Conservation (phyloP, 2,797 vertebrate species). For the Crenuchus spilurus region DNA sequence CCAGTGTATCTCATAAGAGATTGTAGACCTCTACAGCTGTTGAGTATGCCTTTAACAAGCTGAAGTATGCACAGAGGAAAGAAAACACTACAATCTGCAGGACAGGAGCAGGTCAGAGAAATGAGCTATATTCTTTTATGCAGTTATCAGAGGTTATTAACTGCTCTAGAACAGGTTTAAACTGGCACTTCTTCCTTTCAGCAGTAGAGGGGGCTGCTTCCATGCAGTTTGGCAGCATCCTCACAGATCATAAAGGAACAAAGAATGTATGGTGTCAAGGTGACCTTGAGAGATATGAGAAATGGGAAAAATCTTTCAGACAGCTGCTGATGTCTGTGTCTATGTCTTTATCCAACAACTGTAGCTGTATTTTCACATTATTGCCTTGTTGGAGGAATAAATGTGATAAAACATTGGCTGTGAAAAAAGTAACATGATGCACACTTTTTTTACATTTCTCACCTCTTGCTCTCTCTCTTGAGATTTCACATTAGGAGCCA, state of each 20-base stretch:
- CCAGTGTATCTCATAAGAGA: no score
- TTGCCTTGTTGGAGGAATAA: neutral
- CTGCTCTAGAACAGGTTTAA: neutral
- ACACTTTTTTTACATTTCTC: neutral
- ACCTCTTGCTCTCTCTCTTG: neutral
- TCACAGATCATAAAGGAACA: neutral
- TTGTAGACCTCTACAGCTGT: no score
- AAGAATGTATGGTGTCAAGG: neutral
- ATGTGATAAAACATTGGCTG: no score
- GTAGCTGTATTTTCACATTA: neutral
- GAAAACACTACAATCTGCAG: no score
- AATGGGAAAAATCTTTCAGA: neutral
- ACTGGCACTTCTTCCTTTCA: neutral
- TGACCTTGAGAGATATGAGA: neutral
- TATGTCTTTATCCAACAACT: no score
- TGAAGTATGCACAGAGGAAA: no score
- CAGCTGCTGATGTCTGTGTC: neutral
- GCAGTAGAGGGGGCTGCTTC: slow-evolving; percentile 33
- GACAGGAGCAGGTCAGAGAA: no score
- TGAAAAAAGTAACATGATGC: neutral
- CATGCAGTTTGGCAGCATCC: neutral
- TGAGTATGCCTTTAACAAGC: no score
- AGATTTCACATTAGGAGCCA: neutral
- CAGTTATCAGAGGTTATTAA: no score
- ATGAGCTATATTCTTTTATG: no score